These are phyloP conservation scores for Cirrhinus mrigala DNA, from an alignment of 2,797 vertebrate species.

Conservation along the genomic window DNA sequence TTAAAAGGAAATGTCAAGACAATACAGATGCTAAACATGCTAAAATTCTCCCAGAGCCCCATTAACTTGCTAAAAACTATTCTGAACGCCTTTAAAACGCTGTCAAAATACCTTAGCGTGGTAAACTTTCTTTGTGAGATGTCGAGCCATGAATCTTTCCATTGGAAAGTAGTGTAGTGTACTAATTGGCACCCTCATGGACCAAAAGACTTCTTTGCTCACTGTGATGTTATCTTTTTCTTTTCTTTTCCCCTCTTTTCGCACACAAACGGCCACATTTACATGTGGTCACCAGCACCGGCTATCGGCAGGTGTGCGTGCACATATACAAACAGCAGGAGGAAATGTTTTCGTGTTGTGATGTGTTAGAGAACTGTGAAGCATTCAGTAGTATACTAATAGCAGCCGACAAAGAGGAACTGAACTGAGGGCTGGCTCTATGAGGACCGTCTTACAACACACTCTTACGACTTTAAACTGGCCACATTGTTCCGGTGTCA, in stretches of 20 bases:
- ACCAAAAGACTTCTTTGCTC: conserved; percentile 6
- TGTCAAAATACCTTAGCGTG: not conserved
- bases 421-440: conserved; percentile 12
- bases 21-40: not conserved
- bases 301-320: conserved; percentile 26
- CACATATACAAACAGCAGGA: conserved; percentile 36
- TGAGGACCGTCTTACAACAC: conserved; percentile 41
- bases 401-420: conserved; percentile 42
- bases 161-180: conserved; percentile 10
- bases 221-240: conserved; percentile 37
- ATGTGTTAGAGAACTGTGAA: conserved; percentile 29
- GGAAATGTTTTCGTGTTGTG: conserved; percentile 45
- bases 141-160: conserved; percentile 7
- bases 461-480: conserved; percentile 25
- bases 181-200: not conserved
- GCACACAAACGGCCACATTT: conserved; percentile 33
- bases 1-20: not conserved
- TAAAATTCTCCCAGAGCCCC: not conserved
- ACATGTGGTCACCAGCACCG: conserved; percentile 41
- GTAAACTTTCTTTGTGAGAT: not conserved
- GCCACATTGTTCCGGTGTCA: conserved; percentile 38
- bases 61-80: not conserved
- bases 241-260: conserved; percentile 35
- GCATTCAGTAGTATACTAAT: conserved; percentile 34
- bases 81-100: not conserved